These are phyloP conservation scores for Selenia dentaria DNA, from an alignment of 2,888 invertebrate species.

Conservation along the genomic window DNA sequence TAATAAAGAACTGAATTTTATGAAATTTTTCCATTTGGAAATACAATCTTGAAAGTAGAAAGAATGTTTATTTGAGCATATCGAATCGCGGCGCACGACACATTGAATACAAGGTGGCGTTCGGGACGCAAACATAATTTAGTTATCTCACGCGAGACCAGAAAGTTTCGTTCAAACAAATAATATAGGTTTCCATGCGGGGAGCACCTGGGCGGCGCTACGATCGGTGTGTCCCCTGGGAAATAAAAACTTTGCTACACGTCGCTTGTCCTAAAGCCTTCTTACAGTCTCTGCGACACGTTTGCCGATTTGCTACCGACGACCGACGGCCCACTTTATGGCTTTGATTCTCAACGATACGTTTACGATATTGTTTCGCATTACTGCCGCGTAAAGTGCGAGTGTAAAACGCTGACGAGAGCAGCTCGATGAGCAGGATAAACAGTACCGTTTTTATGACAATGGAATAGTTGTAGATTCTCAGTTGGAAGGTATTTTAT, in stretches of 20 bases:
- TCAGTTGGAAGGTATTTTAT: no score
- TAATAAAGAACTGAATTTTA: conserved; percentile 18
- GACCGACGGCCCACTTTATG: conserved; percentile 73
- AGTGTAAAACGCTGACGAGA: conserved; percentile 47
- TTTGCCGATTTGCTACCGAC: conserved; percentile 76
- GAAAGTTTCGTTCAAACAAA: conserved; percentile 82
- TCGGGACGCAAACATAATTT: conserved; percentile 78
- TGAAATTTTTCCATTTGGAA: conserved; percentile 26
- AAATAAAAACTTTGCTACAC: conserved; percentile 84
- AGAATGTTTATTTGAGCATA: conserved; percentile 46
- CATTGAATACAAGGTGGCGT: conserved; percentile 71
- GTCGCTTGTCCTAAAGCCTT: conserved; percentile 81
- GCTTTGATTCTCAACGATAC: conserved; percentile 78
- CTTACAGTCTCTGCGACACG: conserved; percentile 75
- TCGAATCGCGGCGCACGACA: conserved; percentile 47
- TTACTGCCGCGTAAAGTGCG: conserved; percentile 62
- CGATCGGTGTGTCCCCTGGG: conserved; percentile 82
- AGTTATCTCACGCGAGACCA: conserved; percentile 80
- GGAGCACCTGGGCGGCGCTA: conserved; percentile 79
- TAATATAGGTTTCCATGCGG: conserved; percentile 81
- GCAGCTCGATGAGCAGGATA: conserved; percentile 7
- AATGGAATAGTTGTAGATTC: no score
- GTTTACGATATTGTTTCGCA: conserved; percentile 78
- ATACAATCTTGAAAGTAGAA: conserved; percentile 27
- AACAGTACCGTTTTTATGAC: conserved; percentile 6